Percentiles rank a stretch among this genome's conserved stretches.
Conservation (phyloP, 2,797 vertebrate species). For the Streptopelia turtur region DNA sequence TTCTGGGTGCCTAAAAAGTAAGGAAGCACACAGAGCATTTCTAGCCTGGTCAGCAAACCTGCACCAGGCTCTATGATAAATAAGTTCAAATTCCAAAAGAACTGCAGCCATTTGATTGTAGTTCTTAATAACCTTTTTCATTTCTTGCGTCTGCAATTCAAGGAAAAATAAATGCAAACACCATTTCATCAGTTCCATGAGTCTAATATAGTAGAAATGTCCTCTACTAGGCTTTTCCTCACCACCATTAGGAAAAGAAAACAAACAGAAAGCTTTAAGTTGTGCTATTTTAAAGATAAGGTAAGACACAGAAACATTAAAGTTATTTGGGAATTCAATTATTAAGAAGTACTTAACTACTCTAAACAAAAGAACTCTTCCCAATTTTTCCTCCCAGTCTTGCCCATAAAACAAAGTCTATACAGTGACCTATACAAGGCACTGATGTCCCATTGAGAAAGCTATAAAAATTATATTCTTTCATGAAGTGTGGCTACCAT, state of each 20-base stretch:
- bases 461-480: not conserved
- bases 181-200: not conserved
- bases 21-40: slow-evolving; percentile 73
- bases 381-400: not conserved
- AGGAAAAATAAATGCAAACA: not conserved
- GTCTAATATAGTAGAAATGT: not conserved
- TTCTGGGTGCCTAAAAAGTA: slow-evolving; percentile 78
- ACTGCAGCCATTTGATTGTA: slow-evolving; percentile 84
- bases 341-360: not conserved
- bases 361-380: not conserved
- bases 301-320: not conserved
- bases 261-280: not conserved
- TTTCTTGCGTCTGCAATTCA: slow-evolving; percentile 75
- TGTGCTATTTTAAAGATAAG: not conserved
- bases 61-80: slow-evolving; percentile 82
- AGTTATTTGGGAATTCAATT: not conserved
- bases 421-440: not conserved
- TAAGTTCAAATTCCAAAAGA: slow-evolving; percentile 83
- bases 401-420: not conserved
- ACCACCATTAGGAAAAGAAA: not conserved
- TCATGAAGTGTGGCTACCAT: not conserved
- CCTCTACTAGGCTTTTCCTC: not conserved
- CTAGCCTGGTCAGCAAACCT: slow-evolving; percentile 73
- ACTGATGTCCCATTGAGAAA: not conserved
- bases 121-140: slow-evolving; percentile 79